Percentiles rank a stretch among this genome's conserved stretches.
phyloP scores from a whole-genome alignment of 1,140 invertebrate genomes.

The Asobara japonica region DNA sequence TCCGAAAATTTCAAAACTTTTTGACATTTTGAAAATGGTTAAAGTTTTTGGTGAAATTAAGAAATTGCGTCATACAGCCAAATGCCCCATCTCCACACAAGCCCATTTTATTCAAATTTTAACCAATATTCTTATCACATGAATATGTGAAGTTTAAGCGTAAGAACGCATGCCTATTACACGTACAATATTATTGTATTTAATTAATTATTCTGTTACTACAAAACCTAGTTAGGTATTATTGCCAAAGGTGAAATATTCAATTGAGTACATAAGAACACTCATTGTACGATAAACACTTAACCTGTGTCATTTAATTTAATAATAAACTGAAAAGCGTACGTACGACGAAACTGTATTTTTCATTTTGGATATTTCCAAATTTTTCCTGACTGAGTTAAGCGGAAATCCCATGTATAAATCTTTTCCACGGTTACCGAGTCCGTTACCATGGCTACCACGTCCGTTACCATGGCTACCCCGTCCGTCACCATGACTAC shows the following conservation, averaged over 20 bases:
- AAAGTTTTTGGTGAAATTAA: no score
- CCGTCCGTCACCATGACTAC: no score
- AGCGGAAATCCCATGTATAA: no score
- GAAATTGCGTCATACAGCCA: no score
- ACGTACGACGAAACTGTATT: conserved; percentile 59
- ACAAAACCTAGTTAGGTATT: conserved; percentile 63
- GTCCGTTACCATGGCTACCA: no score
- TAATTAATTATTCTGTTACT: conserved; percentile 65
- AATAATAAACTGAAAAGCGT: conserved; percentile 67
- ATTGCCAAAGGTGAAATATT: conserved; percentile 47
- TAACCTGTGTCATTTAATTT: conserved; percentile 66
- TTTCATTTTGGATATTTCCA: no score
- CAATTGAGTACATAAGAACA: conserved; percentile 53
- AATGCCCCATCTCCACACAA: no score
- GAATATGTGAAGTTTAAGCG: background rate
- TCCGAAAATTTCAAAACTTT: no score
- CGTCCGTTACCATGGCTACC: no score
- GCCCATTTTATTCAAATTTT: background rate
- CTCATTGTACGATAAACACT: conserved; percentile 64
- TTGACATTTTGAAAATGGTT: no score
- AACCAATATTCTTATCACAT: conserved; percentile 2
- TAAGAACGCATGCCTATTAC: conserved; percentile 23
- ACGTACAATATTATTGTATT: conserved; percentile 54
- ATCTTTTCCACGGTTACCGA: conserved; percentile 2
- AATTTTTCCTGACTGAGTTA: no score